A percentile compares a stretch with the other conserved stretches of the same genome.
Conservation (phyloP, 2,113 vertebrate species). For the Ahaetulla prasina region DNA sequence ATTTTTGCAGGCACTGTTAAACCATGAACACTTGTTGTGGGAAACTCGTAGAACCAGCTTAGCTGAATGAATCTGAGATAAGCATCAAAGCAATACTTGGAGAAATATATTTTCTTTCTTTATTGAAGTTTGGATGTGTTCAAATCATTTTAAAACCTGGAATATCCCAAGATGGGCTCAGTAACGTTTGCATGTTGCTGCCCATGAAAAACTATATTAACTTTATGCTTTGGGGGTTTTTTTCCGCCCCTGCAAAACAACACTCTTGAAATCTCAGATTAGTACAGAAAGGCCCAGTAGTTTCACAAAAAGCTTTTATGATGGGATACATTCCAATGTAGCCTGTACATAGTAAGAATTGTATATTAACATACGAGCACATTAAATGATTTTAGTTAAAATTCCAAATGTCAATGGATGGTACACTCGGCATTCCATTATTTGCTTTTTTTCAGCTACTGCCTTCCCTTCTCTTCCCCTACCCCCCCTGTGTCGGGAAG, state of each 20-base stretch:
- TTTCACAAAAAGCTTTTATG: slow-evolving; percentile 67
- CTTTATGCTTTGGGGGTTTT: slow-evolving; percentile 37
- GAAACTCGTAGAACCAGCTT: background rate
- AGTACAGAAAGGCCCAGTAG: slow-evolving; percentile 60
- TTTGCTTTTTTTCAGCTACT: slow-evolving; percentile 44
- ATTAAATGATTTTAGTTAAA: slow-evolving; percentile 66
- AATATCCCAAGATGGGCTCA: slow-evolving; percentile 52
- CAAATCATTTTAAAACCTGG: slow-evolving; percentile 64
- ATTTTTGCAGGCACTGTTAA: background rate
- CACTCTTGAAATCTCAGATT: slow-evolving; percentile 50
- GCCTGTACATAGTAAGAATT: slow-evolving; percentile 73
- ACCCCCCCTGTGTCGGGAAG: slow-evolving; percentile 8
- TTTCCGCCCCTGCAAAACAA: slow-evolving; percentile 29
- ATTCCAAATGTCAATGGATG: slow-evolving; percentile 59
- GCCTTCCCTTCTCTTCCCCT: background rate
- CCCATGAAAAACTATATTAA: slow-evolving; percentile 55
- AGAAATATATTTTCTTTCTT: slow-evolving; percentile 56
- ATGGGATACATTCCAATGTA: slow-evolving; percentile 74
- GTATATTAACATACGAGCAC: slow-evolving; percentile 60
- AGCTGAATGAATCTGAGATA: background rate
- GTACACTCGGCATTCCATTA: slow-evolving; percentile 63
- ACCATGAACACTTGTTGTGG: background rate
- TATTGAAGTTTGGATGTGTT: slow-evolving; percentile 57
- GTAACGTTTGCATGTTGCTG: slow-evolving; percentile 49
- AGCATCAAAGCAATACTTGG: background rate